phyloP scores from a whole-genome alignment of 2,888 invertebrate species.

The Mactromeris polynyma region DNA sequence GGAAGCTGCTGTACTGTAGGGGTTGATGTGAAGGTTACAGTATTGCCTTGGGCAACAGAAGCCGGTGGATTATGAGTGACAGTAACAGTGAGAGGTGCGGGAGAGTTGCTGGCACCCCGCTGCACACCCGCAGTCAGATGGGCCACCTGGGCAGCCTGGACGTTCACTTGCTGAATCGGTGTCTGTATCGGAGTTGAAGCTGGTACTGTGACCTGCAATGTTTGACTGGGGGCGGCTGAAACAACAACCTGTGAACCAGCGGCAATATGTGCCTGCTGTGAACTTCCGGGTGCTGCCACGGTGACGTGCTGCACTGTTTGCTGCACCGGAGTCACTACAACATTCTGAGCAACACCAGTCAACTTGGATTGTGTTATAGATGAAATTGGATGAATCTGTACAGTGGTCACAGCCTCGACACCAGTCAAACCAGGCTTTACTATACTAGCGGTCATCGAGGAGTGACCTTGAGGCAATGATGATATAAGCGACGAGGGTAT shows the following conservation, averaged over 20 bases:
- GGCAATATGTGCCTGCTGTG: constrained; percentile 50
- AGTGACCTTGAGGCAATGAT: constrained; percentile 63
- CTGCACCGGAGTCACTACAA: constrained; percentile 72
- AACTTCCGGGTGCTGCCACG: constrained; percentile 50
- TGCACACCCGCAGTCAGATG: constrained; percentile 64
- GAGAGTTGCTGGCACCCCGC: constrained; percentile 47
- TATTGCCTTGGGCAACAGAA: constrained; percentile 35
- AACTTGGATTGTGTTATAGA: constrained; percentile 70
- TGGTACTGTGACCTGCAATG: constrained; percentile 64
- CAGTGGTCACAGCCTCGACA: constrained; percentile 65
- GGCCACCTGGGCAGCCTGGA: constrained; percentile 53
- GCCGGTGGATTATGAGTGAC: constrained; percentile 64
- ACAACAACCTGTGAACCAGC: constrained; percentile 63
- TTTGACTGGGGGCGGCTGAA: constrained; percentile 59
- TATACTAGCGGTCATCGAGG: constrained; percentile 64
- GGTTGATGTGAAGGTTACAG: constrained; percentile 48
- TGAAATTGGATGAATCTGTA: constrained; percentile 75
- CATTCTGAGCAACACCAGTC: constrained; percentile 71
- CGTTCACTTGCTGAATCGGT: constrained; percentile 52
- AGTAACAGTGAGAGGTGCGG: constrained; percentile 63
- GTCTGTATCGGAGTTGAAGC: constrained; percentile 53
- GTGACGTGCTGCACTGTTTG: constrained; percentile 65
- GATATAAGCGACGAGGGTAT: constrained; percentile 66
- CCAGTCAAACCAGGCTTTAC: constrained; percentile 74
- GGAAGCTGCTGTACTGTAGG: constrained; percentile 57